Evolutionary conservation across 30 jellyfish, hydroid and myxozoan genomes (phyloP), one percentile per base, ranked within the genome.

Genomic region (Sanderia malayensis): DNA sequence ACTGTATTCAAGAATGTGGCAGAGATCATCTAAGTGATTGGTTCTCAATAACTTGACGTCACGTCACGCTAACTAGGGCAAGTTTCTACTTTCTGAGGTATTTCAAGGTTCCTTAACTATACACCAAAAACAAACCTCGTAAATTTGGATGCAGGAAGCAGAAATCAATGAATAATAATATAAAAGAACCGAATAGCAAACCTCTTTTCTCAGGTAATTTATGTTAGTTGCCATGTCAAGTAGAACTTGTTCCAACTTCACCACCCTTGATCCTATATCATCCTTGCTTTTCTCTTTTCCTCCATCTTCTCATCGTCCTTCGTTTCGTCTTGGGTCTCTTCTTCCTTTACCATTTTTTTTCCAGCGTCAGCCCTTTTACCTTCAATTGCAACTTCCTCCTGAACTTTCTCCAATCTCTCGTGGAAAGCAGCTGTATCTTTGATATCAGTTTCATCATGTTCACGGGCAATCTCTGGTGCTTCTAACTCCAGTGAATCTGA

Each of bases 121-220:
- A n/a, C n/a, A n/a, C n/a, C n/a, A n/a, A n/a, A n/a, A n/a, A n/a
- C n/a, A n/a, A n/a, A n/a, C n/a, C n/a, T n/a, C n/a, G n/a, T n/a
- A n/a, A n/a, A n/a, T n/a, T n/a, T n/a, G n/a, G n/a, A n/a, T n/a
- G n/a, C n/a, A n/a, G n/a, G n/a, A n/a, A n/a, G n/a, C n/a, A n/a
- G n/a, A n/a, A n/a, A n/a, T 9, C 21, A 31, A n/a, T 33, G 9
- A 17, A 32, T 13, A 31, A 33, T 41, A 41, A 41, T 8, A 41
- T 6, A 41, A 6, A 41, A 8, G 11, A 41, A 41, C 55, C 8
- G 15, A 41, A 41, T 41, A 41, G 15, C 44, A 45, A 30, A 76
- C 88, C 74, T 76, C 80, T 20, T 31, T 62, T 46, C 68, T 80
- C 9, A 76, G 23, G 27, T 76, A 29, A 21, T 75, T 64, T 1